Percentiles rank a stretch among this genome's conserved stretches.
These are phyloP conservation scores for Nomada ruficornis DNA, from an alignment of 2,888 invertebrate species.

Conservation along the genomic window DNA sequence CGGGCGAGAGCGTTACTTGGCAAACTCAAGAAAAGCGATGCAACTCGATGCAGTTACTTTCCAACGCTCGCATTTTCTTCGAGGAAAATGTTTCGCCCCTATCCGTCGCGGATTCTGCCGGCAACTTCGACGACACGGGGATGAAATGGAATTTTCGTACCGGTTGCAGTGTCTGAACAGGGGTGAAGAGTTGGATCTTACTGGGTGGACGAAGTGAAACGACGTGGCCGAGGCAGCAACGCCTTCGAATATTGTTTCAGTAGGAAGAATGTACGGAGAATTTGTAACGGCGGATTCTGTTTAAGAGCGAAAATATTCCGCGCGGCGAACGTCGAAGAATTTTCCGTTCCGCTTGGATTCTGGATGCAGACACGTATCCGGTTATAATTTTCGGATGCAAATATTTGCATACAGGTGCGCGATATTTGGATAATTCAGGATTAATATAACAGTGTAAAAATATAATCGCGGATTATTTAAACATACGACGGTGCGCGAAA, in stretches of 20 bases:
- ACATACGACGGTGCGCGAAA: no score
- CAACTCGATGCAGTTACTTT: constrained; percentile 5
- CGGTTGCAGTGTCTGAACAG: neutral
- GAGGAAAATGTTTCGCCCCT: neutral
- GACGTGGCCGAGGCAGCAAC: neutral
- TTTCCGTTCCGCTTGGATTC: no score
- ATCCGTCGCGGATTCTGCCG: neutral
- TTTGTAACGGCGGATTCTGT: no score
- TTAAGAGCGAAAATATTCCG: no score
- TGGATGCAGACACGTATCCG: no score
- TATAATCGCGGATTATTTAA: no score
- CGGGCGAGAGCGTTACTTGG: neutral
- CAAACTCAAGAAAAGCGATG: neutral
- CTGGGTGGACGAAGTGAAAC: neutral
- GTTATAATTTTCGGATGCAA: no score
- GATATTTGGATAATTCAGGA: no score
- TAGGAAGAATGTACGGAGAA: neutral
- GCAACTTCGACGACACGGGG: neutral
- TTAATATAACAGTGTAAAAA: no score
- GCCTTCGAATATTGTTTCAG: neutral
- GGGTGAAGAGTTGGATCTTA: neutral
- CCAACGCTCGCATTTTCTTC: constrained; percentile 4
- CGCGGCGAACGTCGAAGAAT: no score
- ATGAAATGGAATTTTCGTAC: neutral
- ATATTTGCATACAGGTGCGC: no score